A percentile compares a stretch with the other conserved stretches of the same genome.
These are phyloP conservation scores for Heptranchias perlo DNA, from an alignment of 2,113 vertebrate genomes.

Conservation along the genomic window DNA sequence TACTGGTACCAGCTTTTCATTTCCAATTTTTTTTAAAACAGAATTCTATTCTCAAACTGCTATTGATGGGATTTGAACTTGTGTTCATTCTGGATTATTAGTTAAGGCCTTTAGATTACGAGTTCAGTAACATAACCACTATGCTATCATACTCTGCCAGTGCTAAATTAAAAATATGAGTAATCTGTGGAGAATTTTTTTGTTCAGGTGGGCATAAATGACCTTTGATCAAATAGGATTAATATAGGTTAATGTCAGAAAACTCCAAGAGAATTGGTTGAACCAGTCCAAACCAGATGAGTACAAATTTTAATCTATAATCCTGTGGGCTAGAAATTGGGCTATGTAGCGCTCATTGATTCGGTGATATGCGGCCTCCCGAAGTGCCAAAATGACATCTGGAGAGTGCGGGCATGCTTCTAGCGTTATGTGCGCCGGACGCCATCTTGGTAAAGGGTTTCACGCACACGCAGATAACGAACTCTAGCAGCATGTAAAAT, in stretches of 20 bases:
- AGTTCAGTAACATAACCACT: not conserved
- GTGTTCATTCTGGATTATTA: not conserved
- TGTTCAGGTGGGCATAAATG: not conserved
- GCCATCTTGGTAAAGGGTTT: too few species aligned
- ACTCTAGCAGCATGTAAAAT: too few species aligned
- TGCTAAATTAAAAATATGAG: not conserved
- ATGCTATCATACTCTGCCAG: not conserved
- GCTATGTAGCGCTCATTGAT: too few species aligned
- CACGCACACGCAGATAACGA: too few species aligned
- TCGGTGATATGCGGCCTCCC: too few species aligned
- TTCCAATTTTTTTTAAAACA: not conserved
- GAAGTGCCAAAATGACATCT: too few species aligned
- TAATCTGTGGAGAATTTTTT: not conserved
- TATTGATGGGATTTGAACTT: not conserved
- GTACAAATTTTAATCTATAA: not conserved
- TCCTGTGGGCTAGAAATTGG: not conserved
- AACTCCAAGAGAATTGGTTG: not conserved
- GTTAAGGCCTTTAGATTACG: too few species aligned
- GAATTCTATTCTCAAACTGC: not conserved
- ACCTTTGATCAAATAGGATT: not conserved
- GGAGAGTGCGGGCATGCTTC: too few species aligned
- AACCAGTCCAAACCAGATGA: not conserved
- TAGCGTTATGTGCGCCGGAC: too few species aligned
- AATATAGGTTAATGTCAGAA: not conserved
- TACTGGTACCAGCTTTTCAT: not conserved